Conservation (phyloP, 1,140 invertebrate species). For the Hycleus cichorii region DNA sequence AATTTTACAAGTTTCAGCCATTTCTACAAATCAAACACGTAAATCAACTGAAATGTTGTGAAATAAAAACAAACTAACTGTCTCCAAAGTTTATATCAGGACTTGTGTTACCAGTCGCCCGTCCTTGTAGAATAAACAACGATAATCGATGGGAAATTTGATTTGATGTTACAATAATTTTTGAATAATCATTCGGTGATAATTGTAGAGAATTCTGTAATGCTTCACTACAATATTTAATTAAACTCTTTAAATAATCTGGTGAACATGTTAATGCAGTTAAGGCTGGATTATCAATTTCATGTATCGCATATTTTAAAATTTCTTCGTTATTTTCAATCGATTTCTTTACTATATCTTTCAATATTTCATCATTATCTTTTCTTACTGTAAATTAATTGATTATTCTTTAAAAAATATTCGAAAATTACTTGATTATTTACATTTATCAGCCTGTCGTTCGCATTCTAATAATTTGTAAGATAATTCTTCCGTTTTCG, state of each 20-base stretch:
- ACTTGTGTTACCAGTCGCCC: constrained; percentile 62
- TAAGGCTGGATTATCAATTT: constrained; percentile 63
- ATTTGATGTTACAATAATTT: constrained; percentile 22
- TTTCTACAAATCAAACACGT: constrained; percentile 41
- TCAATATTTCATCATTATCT: constrained; percentile 30
- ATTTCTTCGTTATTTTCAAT: constrained; percentile 54
- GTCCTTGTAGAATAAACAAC: constrained; percentile 58
- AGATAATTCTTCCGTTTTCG: constrained; percentile 32
- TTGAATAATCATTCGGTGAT: constrained; percentile 16
- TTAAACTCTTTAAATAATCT: constrained; percentile 52
- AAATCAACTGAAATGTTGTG: not conserved
- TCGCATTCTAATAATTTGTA: constrained; percentile 23
- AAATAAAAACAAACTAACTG: constrained; percentile 46
- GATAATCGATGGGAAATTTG: constrained; percentile 47
- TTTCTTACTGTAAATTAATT: constrained; percentile 20
- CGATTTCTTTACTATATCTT: constrained; percentile 26
- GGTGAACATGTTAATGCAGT: constrained; percentile 61
- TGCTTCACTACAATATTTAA: constrained; percentile 38
- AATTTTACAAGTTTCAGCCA: constrained; percentile 54
- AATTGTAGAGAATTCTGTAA: constrained; percentile 26
- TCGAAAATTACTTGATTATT: not conserved
- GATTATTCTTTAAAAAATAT: not conserved
- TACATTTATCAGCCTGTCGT: constrained; percentile 7
- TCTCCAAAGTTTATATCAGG: constrained; percentile 66
- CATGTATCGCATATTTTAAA: constrained; percentile 53